phyloP scores from a whole-genome alignment of 2,888 invertebrate species.

The Agrilus cyanescens region DNA sequence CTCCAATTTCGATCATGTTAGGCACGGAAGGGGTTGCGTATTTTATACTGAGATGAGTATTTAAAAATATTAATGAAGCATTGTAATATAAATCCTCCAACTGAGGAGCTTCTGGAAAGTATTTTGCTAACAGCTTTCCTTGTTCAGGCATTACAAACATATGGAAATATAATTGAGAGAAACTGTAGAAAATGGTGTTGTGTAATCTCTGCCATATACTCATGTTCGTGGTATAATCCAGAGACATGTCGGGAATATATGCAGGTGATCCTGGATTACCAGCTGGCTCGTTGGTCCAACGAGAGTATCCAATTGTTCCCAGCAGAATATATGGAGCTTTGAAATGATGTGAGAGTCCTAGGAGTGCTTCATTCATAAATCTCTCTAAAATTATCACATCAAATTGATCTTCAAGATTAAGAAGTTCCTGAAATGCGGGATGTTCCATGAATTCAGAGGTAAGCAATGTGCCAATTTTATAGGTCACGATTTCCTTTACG shows the following conservation, averaged over 20 bases:
- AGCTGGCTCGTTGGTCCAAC: slow-evolving; percentile 35
- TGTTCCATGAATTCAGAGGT: slow-evolving; percentile 17
- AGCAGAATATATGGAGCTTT: slow-evolving; percentile 23
- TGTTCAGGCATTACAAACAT: slow-evolving; percentile 11
- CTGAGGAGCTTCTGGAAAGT: slow-evolving; percentile 14
- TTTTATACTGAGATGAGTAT: slow-evolving; percentile 40
- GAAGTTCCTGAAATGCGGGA: slow-evolving; percentile 10
- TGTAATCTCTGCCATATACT: too few relatives aligned
- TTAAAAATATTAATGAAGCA: slow-evolving; percentile 23
- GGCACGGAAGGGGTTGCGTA: slow-evolving; percentile 41
- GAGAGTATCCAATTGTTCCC: slow-evolving; percentile 29
- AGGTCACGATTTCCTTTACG: too few relatives aligned
- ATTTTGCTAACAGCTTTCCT: slow-evolving; percentile 12
- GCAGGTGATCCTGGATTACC: slow-evolving; percentile 36
- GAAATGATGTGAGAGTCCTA: slow-evolving; percentile 26
- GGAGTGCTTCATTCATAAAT: slow-evolving; percentile 35
- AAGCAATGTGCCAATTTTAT: slow-evolving; percentile 11
- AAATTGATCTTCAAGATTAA: slow-evolving; percentile 22
- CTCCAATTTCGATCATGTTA: slow-evolving; percentile 46
- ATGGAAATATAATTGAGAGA: slow-evolving; percentile 3
- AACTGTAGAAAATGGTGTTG: slow-evolving; percentile 4
- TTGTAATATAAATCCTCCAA: slow-evolving; percentile 21
- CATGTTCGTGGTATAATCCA: not conserved
- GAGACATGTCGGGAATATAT: slow-evolving; percentile 35
- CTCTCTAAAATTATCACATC: slow-evolving; percentile 31